Base-by-base conservation (phyloP, 2,113 vertebrate species). In the Apodemus sylvaticus region DNA sequence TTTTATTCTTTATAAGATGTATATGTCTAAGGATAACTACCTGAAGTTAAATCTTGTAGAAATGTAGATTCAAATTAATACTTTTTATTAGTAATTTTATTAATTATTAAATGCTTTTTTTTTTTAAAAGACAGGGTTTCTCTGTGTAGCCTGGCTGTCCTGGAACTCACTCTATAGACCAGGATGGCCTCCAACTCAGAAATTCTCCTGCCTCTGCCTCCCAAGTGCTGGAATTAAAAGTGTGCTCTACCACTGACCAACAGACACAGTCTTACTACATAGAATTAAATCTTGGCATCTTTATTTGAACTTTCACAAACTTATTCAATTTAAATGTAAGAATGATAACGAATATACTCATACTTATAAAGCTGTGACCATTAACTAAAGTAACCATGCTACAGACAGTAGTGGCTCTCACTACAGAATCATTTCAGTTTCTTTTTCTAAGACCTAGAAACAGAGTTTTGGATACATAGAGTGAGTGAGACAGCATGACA, bases 61-160 rank as follows among this genome's bases (percentile, higher is more conserved):
- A 97, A 97, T 42, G 82, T 94, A 93, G 58, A 94, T 39, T 78
- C 77, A 93, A 94, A 86, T 70, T 85, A 11, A 60, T 74, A 83
- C 17, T 94, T 96, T 74, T 90, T 91, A 95, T 19, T 79, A 86
- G n/a, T 81, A 81, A 85, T 64, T 64, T 62, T 42, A 85, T 81
- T 55, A 79, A 36, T 48, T 53, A 79, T 55, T 53, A 31, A 77
- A 48, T 78, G 36, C 20, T 17, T 62, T 48, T 48, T 48, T 48
- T 48, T 48, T 48, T 48, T 48, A 5, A 3, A 48, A 48, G 45
- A 48, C 45, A 48, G 45, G 45, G 45, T 48, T 48, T 48, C 45
- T 48, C 45, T 48, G 45, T 48, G 45, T 48, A 7, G 45, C 45
- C 45, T 7, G 45, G 45, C 45, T 48, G n/a, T 48, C 45, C 45